Evolutionary conservation across 2,113 vertebrate genomes (phyloP), one percentile per base, ranked within the genome.

Genomic region (Poecilia latipinna): DNA sequence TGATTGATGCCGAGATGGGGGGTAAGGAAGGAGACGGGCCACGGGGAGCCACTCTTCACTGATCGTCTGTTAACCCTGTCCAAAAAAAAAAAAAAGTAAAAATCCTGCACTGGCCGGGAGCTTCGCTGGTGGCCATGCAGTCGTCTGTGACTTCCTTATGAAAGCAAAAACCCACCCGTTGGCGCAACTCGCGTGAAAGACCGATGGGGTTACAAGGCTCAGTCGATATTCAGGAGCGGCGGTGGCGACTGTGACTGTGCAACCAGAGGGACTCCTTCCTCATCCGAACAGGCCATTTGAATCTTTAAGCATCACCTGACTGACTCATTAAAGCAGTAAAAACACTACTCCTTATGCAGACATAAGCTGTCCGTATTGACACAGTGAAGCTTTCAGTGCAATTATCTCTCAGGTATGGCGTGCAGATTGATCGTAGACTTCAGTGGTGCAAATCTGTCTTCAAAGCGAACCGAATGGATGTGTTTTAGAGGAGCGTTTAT

Each of bases 11-110:
- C 2, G 66, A 83, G 15, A 78, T 57, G 68, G 65, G 32, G 29
- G 67, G 33, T 66, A 75, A 79, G 70, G 42, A 76, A 75, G 62
- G 35, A 64, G 77, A 8, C 0, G 60, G 51, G 64, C 82, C 77
- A 78, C 37, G 1, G 80, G 82, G 83, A 83, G 80, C 82, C 81
- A 32, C 79, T 84, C 73, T 91, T 84, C 67, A 80, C 87, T 88
- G 89, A 92, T 90, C 78, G 64, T 87, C 87, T 72, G 74, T 88
- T 89, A 88, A 89, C 87, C 85, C 69, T 88, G 90, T 93, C 88
- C 78, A 61, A 86, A 71, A 37, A 35, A 37, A 37, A 11, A 11
- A 2, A 35, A 28, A 28, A 28, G 28, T 24, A 28, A 35, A 70
- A 51, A 48, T 66, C 79, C 82, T 71, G 1, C 35, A 0, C 63